Evolutionary conservation across 1,140 invertebrate species (phyloP).

Genomic region (Drosophila sechellia): DNA sequence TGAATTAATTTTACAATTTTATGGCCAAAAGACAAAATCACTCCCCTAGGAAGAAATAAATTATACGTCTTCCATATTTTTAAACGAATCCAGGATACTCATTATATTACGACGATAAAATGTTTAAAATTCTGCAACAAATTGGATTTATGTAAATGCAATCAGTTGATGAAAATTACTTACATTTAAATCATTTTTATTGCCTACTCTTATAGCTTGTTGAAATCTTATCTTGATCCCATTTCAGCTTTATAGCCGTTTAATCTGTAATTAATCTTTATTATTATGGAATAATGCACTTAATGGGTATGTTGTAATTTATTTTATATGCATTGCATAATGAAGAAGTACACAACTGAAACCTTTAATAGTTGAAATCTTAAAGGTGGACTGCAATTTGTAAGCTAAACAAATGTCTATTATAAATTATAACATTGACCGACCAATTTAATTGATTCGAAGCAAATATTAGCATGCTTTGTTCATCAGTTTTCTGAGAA

Average conservation of each 20-base stretch:
- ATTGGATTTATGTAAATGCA: background rate
- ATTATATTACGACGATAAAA: too few species aligned
- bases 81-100: too few species aligned
- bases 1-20: too few species aligned
- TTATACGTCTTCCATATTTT: too few species aligned
- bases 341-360: too few species aligned
- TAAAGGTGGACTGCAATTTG: too few species aligned
- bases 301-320: too few species aligned
- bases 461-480: background rate
- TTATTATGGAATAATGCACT: background rate
- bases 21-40: too few species aligned
- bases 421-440: background rate
- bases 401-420: background rate
- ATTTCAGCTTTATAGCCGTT: background rate
- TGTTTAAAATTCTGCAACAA: background rate
- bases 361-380: too few species aligned
- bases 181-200: background rate
- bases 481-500: constrained; percentile 2
- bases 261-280: constrained; percentile 9
- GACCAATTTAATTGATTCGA: background rate
- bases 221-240: background rate
- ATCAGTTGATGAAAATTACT: background rate
- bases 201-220: background rate
- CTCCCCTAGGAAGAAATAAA: too few species aligned
- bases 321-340: background rate